Evolutionary conservation across 2,888 invertebrate genomes (phyloP), one percentile per base, ranked within the genome.

Genomic region (Eledona agricola): DNA sequence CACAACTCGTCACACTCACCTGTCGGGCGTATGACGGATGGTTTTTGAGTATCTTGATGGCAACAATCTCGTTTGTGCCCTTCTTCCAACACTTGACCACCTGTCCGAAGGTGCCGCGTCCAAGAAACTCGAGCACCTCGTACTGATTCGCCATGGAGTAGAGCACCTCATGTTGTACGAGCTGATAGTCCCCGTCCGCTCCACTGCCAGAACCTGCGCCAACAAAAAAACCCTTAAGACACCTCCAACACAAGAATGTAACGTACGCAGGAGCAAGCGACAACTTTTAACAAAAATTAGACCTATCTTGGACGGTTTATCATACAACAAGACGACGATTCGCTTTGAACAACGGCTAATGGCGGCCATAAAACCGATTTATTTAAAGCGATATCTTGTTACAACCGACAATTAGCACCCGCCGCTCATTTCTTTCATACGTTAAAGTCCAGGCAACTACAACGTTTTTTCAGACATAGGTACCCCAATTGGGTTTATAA

Each of bases 31-130:
- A 99, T 69, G 97, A 98, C 63, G 99, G 99, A 81, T 99, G 99
- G 82, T 99, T 99, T 82, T 99, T 99, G 55, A 99, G 83, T 77
- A 99, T 99, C 83, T 99, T 99, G 78, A 99, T 99, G 75, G 99
- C 99, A 72, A 99, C 98, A 75, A 99, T 98, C 80, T 99, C 98
- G 77, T 96, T 99, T 70, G 99, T 99, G 77, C 98, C 98, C 77
- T 98, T 97, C 81, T 99, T 99, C 98, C 99, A 99, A 80, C 99
- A 99, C 82, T 99, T 99, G 74, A 99, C 99, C 74, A 99, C 99
- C 84, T 94, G 86, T 62, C 98, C 98, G 81, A 99, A 99, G 65
- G 98, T 99, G 71, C 99, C 99, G 67, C 99, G 89, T 66, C 99
- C 99, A 73, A 99, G 86, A 81, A 99, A 99, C 82, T 99, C 98